Evolutionary conservation across 2,113 vertebrate genomes (phyloP).

Genomic region (Ageneiosus marmoratus): DNA sequence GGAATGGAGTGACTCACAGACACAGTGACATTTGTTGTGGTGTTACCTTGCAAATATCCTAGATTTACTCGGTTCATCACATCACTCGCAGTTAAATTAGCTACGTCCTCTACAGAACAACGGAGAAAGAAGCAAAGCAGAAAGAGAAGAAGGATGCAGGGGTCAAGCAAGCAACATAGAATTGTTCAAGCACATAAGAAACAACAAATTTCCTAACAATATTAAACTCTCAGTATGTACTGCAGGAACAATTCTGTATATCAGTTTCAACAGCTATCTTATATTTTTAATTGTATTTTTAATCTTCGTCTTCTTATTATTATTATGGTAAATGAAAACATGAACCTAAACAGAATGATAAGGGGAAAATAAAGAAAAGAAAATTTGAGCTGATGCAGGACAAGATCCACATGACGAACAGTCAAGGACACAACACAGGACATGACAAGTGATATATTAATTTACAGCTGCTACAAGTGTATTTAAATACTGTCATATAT

Average conservation of each 20-base stretch:
- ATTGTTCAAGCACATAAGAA: constrained; percentile 41
- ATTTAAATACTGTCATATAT: neutral
- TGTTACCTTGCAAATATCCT: constrained; percentile 99
- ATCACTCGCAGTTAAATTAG: constrained; percentile 99
- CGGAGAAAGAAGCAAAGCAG: constrained; percentile 75
- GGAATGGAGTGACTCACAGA: constrained; percentile 45
- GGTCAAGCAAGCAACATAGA: constrained; percentile 61
- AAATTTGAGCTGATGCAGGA: neutral
- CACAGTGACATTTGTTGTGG: constrained; percentile 57
- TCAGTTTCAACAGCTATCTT: neutral
- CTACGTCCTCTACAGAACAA: constrained; percentile 96
- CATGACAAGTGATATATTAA: neutral
- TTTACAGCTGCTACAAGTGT: neutral
- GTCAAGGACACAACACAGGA: neutral
- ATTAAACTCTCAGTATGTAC: neutral
- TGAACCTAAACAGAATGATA: neutral
- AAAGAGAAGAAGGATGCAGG: constrained; percentile 72
- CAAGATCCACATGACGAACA: neutral
- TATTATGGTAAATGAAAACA: neutral
- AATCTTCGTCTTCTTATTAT: neutral
- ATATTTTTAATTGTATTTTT: neutral
- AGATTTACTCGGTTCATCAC: constrained; percentile 99
- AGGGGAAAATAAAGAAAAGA: neutral
- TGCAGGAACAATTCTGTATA: neutral
- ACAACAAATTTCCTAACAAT: neutral